phyloP scores from a whole-genome alignment of 1,140 invertebrate species.

The Zaprionus capensis region DNA sequence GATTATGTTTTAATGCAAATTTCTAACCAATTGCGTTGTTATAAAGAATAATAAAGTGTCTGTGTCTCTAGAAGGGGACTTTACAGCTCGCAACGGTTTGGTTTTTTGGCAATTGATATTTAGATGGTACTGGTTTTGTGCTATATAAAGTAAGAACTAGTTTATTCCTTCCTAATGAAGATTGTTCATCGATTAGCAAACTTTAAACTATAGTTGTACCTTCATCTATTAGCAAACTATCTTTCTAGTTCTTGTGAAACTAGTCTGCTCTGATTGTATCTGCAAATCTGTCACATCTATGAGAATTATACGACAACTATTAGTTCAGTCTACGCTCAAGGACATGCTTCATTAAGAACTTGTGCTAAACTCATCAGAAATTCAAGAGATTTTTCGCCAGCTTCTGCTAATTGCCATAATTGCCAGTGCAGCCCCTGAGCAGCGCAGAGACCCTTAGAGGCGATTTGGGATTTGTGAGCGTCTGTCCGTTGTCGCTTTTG shows the following conservation, averaged over 20 bases:
- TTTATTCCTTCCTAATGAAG: not conserved
- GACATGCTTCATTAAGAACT: conserved; percentile 50
- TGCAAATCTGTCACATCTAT: conserved; percentile 16
- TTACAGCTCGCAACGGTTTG: not conserved
- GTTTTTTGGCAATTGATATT: not conserved
- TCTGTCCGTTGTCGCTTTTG: not conserved
- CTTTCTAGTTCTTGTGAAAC: not conserved
- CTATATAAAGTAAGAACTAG: not conserved
- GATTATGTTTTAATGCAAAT: not conserved
- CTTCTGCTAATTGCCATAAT: conserved; percentile 59
- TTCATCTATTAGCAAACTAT: not conserved
- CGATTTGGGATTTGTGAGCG: not conserved
- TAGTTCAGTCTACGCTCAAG: conserved; percentile 11
- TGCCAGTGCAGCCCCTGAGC: not conserved
- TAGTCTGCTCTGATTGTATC: not conserved
- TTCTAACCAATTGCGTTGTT: conserved; percentile 1
- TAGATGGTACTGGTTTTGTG: not conserved
- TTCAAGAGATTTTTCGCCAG: conserved; percentile 31
- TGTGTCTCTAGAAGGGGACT: not conserved
- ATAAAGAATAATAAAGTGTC: not conserved
- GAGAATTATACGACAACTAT: conserved; percentile 16
- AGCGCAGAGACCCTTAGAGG: conserved; percentile 8
- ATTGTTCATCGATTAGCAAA: not conserved
- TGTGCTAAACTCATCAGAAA: conserved; percentile 35
- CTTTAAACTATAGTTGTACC: not conserved